Evolutionary conservation across 2,797 vertebrate genomes (phyloP).

Genomic region (Myotis vivesi): DNA sequence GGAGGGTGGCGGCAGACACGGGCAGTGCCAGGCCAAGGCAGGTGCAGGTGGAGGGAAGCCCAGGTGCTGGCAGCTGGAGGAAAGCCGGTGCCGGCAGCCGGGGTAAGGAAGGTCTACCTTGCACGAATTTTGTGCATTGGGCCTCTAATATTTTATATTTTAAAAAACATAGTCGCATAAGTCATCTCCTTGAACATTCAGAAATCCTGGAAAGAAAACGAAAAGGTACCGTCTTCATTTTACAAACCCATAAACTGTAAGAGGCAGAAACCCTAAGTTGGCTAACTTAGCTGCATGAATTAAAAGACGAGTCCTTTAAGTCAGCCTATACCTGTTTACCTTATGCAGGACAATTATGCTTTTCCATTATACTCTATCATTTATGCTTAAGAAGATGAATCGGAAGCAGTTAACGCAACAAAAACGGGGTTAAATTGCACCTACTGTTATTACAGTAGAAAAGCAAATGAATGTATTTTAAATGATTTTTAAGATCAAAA

Average conservation of each 20-base stretch:
- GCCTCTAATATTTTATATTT: background rate
- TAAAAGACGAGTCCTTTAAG: background rate
- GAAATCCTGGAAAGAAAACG: background rate
- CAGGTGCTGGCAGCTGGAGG: no score
- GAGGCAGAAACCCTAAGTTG: background rate
- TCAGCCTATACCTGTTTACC: background rate
- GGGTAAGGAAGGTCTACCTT: no score
- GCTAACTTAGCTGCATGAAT: background rate
- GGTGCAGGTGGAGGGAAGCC: no score
- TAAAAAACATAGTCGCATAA: background rate
- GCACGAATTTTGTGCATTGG: no score
- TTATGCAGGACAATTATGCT: background rate
- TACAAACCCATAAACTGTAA: background rate
- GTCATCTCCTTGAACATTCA: background rate
- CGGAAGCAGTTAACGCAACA: background rate
- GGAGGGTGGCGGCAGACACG: no score
- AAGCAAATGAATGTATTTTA: background rate
- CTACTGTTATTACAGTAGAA: background rate
- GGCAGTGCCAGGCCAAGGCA: no score
- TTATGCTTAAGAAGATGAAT: slow-evolving; percentile 10
- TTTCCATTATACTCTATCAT: background rate
- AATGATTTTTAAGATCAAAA: background rate
- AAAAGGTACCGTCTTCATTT: background rate
- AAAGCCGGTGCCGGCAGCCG: no score
- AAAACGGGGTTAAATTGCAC: background rate